These are phyloP conservation scores for Casuarius casuarius DNA, from an alignment of 2,113 vertebrate genomes.

Conservation along the genomic window DNA sequence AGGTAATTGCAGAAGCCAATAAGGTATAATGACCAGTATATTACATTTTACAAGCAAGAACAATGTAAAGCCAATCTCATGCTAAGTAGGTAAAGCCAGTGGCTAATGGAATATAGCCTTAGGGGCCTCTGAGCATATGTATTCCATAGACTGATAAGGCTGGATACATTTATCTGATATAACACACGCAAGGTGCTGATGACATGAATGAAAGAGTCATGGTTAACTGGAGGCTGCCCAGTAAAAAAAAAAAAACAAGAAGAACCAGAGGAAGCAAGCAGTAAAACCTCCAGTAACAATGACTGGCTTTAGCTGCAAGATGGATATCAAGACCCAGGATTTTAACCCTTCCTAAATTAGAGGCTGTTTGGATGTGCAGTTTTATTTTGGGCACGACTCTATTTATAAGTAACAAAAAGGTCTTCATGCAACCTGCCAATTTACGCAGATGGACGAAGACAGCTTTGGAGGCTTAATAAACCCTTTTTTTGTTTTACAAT, in stretches of 20 bases:
- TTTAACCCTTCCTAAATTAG: constrained; percentile 37
- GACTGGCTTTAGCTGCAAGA: constrained; percentile 8
- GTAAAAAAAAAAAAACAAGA: constrained; percentile 7
- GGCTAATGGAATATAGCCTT: not conserved
- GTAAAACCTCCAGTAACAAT: constrained; percentile 35
- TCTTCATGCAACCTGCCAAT: constrained; percentile 44
- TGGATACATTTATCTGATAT: not conserved
- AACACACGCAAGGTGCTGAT: constrained; percentile 9
- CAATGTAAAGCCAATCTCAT: not conserved
- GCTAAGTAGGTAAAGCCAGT: not conserved
- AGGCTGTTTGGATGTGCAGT: not conserved
- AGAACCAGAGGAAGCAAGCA: constrained; percentile 34
- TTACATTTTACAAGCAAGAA: not conserved
- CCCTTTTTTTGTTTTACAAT: constrained; percentile 11
- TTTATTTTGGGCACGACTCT: constrained; percentile 12
- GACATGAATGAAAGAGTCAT: constrained; percentile 37
- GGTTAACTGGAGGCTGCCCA: constrained; percentile 32
- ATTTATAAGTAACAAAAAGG: constrained; percentile 55
- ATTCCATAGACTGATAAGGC: not conserved
- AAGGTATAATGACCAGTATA: not conserved
- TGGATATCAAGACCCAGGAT: not conserved
- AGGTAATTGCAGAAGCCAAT: not conserved
- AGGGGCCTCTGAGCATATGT: not conserved
- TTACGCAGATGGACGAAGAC: constrained; percentile 40
- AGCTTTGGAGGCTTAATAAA: constrained; percentile 36